These are phyloP conservation scores for Nematostella vectensis DNA, from an alignment of 92 coral and sea anemone species.

Conservation along the genomic window DNA sequence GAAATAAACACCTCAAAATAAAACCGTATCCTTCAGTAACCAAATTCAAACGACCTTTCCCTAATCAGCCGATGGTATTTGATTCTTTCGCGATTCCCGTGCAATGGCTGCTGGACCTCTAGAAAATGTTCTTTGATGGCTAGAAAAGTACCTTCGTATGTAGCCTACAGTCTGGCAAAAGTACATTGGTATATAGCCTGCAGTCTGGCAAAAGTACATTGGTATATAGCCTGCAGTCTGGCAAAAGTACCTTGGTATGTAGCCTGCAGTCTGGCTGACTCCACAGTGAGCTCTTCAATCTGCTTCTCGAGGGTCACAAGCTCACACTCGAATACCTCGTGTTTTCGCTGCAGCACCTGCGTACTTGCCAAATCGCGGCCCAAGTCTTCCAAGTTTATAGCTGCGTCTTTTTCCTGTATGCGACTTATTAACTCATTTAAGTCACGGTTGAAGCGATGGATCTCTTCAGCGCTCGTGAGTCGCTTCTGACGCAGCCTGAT, in stretches of 20 bases:
- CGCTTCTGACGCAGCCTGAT: conserved; percentile 72
- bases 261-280: conserved; percentile 60
- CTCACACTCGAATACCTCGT: conserved; percentile 79
- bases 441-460: conserved; percentile 91
- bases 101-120: no score
- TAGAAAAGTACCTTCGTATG: no score
- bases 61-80: no score
- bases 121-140: no score
- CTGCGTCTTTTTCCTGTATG: conserved; percentile 81
- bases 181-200: no score
- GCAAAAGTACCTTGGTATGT: conserved; percentile 61
- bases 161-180: no score
- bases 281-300: conserved; percentile 45
- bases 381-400: conserved; percentile 71
- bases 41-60: no score
- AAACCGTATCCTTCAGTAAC: no score
- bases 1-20: no score
- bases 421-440: conserved; percentile 85
- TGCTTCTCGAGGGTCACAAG: conserved; percentile 62
- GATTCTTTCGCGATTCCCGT: no score
- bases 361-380: conserved; percentile 89
- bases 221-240: no score
- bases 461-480: conserved; percentile 87
- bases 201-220: no score
- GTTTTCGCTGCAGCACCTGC: conserved; percentile 85